Percentiles rank a stretch among this genome's conserved stretches.
These are phyloP conservation scores for Cephus spinipes DNA, from an alignment of 2,888 invertebrate species.

Conservation along the genomic window DNA sequence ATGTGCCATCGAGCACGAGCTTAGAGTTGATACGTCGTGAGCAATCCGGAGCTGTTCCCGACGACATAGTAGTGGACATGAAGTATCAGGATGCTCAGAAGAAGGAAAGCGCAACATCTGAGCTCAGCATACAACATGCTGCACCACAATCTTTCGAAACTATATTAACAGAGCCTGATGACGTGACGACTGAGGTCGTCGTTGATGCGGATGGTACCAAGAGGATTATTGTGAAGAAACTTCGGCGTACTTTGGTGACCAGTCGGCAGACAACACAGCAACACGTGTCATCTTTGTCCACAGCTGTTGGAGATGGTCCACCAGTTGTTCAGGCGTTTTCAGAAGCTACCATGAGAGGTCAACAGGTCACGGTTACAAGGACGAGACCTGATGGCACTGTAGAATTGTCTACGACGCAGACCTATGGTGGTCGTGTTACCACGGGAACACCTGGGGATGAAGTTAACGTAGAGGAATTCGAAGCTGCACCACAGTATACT, in stretches of 20 bases:
- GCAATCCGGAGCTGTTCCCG: slow-evolving; percentile 52
- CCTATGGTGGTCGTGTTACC: slow-evolving; percentile 74
- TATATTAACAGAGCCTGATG: slow-evolving; percentile 83
- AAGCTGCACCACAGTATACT: slow-evolving; percentile 73
- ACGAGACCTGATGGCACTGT: slow-evolving; percentile 73
- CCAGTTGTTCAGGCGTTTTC: slow-evolving; percentile 75
- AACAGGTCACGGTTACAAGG: slow-evolving; percentile 73
- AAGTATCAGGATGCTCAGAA: slow-evolving; percentile 73
- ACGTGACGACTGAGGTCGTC: slow-evolving; percentile 84
- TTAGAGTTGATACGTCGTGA: slow-evolving; percentile 28
- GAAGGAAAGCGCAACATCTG: slow-evolving; percentile 71
- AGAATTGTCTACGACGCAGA: slow-evolving; percentile 74
- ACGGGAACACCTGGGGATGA: slow-evolving; percentile 75
- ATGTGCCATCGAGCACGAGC: slow-evolving; percentile 38
- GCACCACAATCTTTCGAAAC: slow-evolving; percentile 85
- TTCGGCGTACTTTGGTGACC: slow-evolving; percentile 75
- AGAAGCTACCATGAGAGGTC: slow-evolving; percentile 76
- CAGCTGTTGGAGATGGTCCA: slow-evolving; percentile 70
- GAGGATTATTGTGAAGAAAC: slow-evolving; percentile 81
- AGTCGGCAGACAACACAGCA: slow-evolving; percentile 75
- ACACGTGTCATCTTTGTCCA: slow-evolving; percentile 70
- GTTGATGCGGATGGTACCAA: slow-evolving; percentile 85
- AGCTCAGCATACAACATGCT: slow-evolving; percentile 79
- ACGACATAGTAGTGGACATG: slow-evolving; percentile 79
- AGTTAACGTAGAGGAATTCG: slow-evolving; percentile 75